phyloP scores from a whole-genome alignment of 1,140 invertebrate genomes.

The Nasonia longicornis region DNA sequence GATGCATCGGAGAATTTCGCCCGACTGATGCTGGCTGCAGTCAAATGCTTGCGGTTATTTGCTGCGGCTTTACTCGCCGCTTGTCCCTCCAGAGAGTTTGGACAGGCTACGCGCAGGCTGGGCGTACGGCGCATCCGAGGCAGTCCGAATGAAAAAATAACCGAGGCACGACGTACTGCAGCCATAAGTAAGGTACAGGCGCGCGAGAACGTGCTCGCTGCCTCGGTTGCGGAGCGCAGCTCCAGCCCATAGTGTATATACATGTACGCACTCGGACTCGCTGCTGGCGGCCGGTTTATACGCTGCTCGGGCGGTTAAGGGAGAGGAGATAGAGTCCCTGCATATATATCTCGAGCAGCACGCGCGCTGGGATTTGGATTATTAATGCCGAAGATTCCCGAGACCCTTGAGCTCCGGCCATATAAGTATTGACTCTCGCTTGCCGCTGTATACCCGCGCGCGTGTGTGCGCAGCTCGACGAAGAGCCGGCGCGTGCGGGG shows the following conservation, averaged over 20 bases:
- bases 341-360: constrained; percentile 22
- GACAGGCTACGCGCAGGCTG: neutral
- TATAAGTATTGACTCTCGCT: constrained; percentile 49
- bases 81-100: neutral
- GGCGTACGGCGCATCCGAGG: neutral
- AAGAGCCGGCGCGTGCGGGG: neutral
- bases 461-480: neutral
- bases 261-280: constrained; percentile 1
- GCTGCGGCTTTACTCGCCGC: neutral
- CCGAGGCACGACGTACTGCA: neutral
- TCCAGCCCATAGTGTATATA: neutral
- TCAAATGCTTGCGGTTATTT: constrained; percentile 42
- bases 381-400: constrained; percentile 46
- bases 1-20: constrained; percentile 27
- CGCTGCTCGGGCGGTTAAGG: constrained; percentile 23
- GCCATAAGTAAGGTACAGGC: too few relatives aligned
- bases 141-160: neutral
- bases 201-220: neutral
- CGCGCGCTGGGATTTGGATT: constrained; percentile 48
- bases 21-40: constrained; percentile 20
- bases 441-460: neutral
- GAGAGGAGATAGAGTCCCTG: constrained; percentile 11
- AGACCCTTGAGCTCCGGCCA: constrained; percentile 31
- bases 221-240: neutral
- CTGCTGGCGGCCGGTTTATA: constrained; percentile 14